Percentiles rank a stretch among this genome's conserved stretches.
Evolutionary conservation across 2,888 invertebrate species (phyloP).

Genomic region (Xylophagus ater): DNA sequence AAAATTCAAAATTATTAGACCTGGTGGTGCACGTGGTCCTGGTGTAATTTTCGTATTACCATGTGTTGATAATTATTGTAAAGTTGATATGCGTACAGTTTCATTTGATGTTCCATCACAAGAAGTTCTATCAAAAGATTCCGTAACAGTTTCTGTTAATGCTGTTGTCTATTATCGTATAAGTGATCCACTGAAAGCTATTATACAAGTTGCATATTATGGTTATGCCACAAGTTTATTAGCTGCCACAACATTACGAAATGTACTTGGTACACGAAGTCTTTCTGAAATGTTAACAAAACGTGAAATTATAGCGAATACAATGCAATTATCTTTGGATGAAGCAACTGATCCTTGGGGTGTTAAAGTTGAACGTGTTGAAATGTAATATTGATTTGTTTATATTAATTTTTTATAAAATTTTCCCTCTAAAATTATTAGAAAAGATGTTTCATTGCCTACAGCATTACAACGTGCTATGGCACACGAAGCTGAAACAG

Average conservation of each 20-base stretch:
- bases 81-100: conserved; percentile 85
- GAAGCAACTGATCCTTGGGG: conserved; percentile 83
- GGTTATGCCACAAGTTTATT: conserved; percentile 72
- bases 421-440: conserved; percentile 28
- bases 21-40: conserved; percentile 69
- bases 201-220: conserved; percentile 62
- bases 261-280: conserved; percentile 85
- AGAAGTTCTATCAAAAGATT: conserved; percentile 90
- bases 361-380: conserved; percentile 86
- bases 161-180: conserved; percentile 79
- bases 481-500: conserved; percentile 74
- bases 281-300: conserved; percentile 86
- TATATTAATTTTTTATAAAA: not conserved
- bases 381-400: conserved; percentile 56
- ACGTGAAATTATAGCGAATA: conserved; percentile 79
- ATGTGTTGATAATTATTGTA: conserved; percentile 85
- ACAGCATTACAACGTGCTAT: conserved; percentile 67
- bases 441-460: conserved; percentile 69
- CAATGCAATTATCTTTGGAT: conserved; percentile 76
- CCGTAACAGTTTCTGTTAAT: conserved; percentile 88
- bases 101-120: conserved; percentile 95
- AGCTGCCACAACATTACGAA: conserved; percentile 75
- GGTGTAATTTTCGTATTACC: conserved; percentile 90
- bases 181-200: conserved; percentile 65
- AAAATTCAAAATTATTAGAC: too few species aligned